phyloP scores from a whole-genome alignment of 2,113 vertebrate species.

The Lepus americanus region DNA sequence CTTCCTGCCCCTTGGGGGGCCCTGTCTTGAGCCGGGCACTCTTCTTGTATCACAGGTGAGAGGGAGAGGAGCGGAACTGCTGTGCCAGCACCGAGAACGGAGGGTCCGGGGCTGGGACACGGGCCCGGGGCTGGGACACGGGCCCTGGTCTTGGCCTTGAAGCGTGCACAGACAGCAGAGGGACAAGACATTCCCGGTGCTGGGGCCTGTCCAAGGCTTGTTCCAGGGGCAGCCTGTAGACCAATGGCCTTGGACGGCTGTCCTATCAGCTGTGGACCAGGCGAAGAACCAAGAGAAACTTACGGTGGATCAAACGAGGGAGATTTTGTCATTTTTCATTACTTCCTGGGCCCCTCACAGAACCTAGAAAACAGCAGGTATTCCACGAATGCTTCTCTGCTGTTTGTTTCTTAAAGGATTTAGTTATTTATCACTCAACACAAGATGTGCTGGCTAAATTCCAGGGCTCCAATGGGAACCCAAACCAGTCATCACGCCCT shows the following conservation, averaged over 20 bases:
- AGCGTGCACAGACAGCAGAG: not conserved
- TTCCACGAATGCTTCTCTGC: not conserved
- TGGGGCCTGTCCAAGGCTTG: not conserved
- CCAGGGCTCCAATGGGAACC: not conserved
- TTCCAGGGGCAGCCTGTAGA: accelerated
- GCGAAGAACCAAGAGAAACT: not conserved
- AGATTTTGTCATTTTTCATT: not conserved
- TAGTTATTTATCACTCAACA: not conserved
- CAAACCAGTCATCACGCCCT: not conserved
- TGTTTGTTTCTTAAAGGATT: not conserved
- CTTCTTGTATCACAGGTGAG: not conserved
- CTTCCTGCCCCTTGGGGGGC: not conserved
- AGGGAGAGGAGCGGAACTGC: not conserved
- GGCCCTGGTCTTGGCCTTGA: not conserved
- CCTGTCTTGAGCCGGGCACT: not conserved
- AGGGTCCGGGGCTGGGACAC: not conserved
- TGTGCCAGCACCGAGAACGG: not conserved
- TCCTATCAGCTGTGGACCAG: not conserved
- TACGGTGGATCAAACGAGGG: not conserved
- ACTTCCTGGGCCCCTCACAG: not conserved
- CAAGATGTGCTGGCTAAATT: not conserved
- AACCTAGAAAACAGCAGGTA: not conserved
- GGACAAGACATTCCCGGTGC: accelerated
- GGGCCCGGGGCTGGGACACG: not conserved
- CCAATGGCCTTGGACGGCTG: not conserved